Percentiles rank a stretch among this genome's conserved stretches.
Evolutionary conservation across 2,113 vertebrate genomes (phyloP).

Genomic region (Tupaia tana): DNA sequence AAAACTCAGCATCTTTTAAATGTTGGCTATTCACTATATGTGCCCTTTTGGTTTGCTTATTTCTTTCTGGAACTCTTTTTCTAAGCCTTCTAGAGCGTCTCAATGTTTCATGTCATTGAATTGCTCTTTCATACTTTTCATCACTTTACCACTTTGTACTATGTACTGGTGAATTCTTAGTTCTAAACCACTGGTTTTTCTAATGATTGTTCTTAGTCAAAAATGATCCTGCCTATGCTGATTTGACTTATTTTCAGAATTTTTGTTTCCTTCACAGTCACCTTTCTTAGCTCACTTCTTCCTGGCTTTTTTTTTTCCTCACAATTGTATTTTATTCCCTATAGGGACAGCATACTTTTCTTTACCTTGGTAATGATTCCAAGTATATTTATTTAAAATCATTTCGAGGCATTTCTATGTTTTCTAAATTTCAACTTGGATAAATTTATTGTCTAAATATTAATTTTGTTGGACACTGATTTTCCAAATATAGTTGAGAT

Average conservation of each 20-base stretch:
- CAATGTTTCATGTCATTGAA: neutral
- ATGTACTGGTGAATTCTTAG: neutral
- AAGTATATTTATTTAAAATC: neutral
- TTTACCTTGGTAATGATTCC: neutral
- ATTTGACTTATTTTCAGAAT: slow-evolving; percentile 4
- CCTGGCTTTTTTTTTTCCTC: neutral
- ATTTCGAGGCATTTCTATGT: neutral
- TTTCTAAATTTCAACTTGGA: neutral
- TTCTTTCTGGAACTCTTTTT: neutral
- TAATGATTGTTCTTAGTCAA: neutral
- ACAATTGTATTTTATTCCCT: neutral
- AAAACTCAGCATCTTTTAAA: neutral
- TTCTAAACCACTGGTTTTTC: neutral
- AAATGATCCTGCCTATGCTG: neutral
- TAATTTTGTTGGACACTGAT: neutral
- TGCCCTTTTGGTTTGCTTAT: neutral
- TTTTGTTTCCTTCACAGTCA: neutral
- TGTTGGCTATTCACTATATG: neutral
- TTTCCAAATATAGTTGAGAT: neutral
- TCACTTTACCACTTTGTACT: neutral
- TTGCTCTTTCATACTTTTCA: neutral
- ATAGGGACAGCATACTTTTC: neutral
- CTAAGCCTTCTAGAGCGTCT: neutral
- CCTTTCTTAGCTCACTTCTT: neutral
- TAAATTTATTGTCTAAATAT: neutral